Evolutionary conservation across 2,113 vertebrate genomes (phyloP), one percentile per base, ranked within the genome.

Genomic region (Arizona elegans): DNA sequence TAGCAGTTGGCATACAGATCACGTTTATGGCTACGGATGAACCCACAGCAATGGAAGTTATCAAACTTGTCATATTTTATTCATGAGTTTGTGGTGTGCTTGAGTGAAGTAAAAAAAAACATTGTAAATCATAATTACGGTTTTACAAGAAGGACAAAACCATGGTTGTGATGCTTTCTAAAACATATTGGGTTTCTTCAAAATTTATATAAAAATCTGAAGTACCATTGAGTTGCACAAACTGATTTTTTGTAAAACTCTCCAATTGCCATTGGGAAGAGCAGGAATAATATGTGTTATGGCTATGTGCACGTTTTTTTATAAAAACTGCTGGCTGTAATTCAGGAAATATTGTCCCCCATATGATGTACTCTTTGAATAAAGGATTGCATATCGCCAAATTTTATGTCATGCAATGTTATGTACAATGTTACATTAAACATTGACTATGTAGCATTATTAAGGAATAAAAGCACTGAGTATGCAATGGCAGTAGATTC

Each of bases 21-120:
- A 98, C 96, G 97, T 97, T 91, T 95, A 92, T 95, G 93, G 97
- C 97, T 97, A 95, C 87, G 81, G 97, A 97, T 97, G 97, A 98
- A 97, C 97, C 98, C 97, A 97, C 97, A 97, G 97, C 96, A 96
- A 96, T 97, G 97, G 98, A 98, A 98, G 98, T 98, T 97, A 98
- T 98, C 98, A 98, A 98, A 98, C 97, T 98, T 98, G 98, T 98
- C 98, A 98, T 99, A 98, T 98, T 99, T 99, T 98, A 99, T 99
- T 98, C 97, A 99, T 99, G 98, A 98, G 97, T 97, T 92, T 98
- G 97, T 97, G 97, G 96, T 97, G 96, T 98, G 98, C 97, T 97
- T 97, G 96, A 95, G 95, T 97, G 97, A 98, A 98, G 98, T 97
- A 98, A 98, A 98, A 97, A 97, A 97, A 96, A 55, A 13, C 96